Percentiles rank a stretch among this genome's conserved stretches.
phyloP scores from a whole-genome alignment of 2,797 vertebrate genomes.

The Leucoraja ocellata region DNA sequence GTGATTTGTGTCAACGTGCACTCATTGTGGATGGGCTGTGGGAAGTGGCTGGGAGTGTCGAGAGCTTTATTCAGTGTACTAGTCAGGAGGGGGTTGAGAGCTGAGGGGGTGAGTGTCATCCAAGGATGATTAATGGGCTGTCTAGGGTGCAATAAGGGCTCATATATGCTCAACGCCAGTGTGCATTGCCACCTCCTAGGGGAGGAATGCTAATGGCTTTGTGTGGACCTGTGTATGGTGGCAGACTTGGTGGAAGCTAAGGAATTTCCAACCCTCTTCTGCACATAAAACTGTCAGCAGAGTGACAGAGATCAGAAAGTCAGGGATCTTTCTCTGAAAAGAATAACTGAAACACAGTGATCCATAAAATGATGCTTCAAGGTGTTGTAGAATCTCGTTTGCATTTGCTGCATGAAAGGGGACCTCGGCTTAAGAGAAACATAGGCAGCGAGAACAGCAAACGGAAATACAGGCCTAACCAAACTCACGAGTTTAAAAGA shows the following conservation, averaged over 20 bases:
- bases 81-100: constrained; percentile 63
- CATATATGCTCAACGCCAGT: constrained; percentile 52
- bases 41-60: constrained; percentile 15
- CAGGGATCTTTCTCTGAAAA: constrained; percentile 59
- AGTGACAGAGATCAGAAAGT: constrained; percentile 65
- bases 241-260: constrained; percentile 66
- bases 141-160: constrained; percentile 58
- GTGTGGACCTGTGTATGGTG: constrained; percentile 59
- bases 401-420: constrained; percentile 48
- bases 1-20: constrained; percentile 17
- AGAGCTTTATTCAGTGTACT: constrained; percentile 49
- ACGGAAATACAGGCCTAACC: neutral
- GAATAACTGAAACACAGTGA: constrained; percentile 66
- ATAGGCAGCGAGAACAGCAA: neutral
- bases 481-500: constrained; percentile 21
- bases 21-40: constrained; percentile 28
- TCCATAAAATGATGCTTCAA: constrained; percentile 72
- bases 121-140: constrained; percentile 73
- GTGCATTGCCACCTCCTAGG: constrained; percentile 64
- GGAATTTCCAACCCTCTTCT: constrained; percentile 70
- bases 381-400: constrained; percentile 56
- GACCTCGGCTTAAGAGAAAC: constrained; percentile 41
- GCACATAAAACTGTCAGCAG: constrained; percentile 71
- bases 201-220: constrained; percentile 72
- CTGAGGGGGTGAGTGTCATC: constrained; percentile 62